A percentile compares a stretch with the other conserved stretches of the same genome.
These are phyloP conservation scores for Zophobas morio DNA, from an alignment of 1,140 invertebrate genomes.

Conservation along the genomic window DNA sequence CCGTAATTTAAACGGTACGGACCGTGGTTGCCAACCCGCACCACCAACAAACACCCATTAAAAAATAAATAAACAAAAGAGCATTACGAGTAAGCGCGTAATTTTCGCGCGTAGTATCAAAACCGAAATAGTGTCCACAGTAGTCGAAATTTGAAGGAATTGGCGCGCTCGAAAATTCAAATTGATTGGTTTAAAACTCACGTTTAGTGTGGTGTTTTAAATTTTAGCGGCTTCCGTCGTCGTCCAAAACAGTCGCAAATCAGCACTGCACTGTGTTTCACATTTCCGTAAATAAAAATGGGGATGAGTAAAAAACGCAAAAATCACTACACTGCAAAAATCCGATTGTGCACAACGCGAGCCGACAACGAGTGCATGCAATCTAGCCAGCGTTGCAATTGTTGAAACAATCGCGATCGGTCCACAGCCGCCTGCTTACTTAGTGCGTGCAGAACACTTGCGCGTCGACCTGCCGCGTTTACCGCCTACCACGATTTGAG, in stretches of 20 bases:
- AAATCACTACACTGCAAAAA: conserved; percentile 32
- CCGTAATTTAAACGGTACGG: too few species aligned
- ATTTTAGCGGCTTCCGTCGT: conserved; percentile 33
- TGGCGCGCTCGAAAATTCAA: conserved; percentile 18
- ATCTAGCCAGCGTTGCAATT: conserved; percentile 59
- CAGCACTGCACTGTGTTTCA: conserved; percentile 20
- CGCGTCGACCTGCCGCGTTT: conserved; percentile 64
- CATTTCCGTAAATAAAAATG: conserved; percentile 11
- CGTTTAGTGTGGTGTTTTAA: conserved; percentile 29
- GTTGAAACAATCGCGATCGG: conserved; percentile 62
- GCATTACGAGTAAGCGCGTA: not conserved
- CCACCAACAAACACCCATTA: not conserved
- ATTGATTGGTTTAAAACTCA: conserved; percentile 37
- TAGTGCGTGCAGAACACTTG: conserved; percentile 63
- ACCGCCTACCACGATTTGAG: conserved; percentile 65
- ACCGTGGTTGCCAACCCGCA: too few species aligned
- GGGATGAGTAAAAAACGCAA: not conserved
- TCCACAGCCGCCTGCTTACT: conserved; percentile 54
- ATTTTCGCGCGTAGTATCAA: too few species aligned
- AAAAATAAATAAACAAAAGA: not conserved
- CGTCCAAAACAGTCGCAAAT: conserved; percentile 36
- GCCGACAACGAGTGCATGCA: conserved; percentile 56
- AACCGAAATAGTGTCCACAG: not conserved
- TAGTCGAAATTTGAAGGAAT: not conserved
- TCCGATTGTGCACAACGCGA: conserved; percentile 47